Base-by-base conservation (phyloP, 2,797 vertebrate genomes). In the Denticeps clupeoides region DNA sequence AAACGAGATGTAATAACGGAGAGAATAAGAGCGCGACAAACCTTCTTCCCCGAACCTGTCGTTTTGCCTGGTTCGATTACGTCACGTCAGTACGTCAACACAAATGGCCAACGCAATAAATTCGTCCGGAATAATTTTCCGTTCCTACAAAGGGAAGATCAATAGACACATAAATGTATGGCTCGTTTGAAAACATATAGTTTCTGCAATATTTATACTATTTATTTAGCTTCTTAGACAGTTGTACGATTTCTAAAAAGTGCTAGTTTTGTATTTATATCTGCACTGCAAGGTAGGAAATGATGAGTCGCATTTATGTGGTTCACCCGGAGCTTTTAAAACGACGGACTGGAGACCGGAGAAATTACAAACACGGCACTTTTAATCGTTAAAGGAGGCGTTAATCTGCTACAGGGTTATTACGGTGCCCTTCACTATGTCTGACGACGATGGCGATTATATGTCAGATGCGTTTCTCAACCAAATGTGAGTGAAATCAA, bases 401-500 rank as follows among this genome's bases (percentile, higher is more conserved):
- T n/a, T n/a, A n/a, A n/a, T n/a, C n/a, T n/a, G n/a, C n/a, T n/a
- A n/a, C n/a, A n/a, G n/a, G n/a, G n/a, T n/a, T n/a, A n/a, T n/a
- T 46, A 43, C 28, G 19, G 32, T 50, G 25, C 10, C 27, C 6
- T 13, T 0, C 10, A 57, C 3, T 23, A 84, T 85, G 83, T 79
- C 80, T 7, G 85, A 82, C 1, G 83, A 84, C 1, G 82, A 83
- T 33, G 91, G 95, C 0, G 93, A 97, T 56, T 97, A 97, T 22
- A 97, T 95, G 93, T 97, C 93, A 1, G 92, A 97, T 57, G 78
- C 81, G 1, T 93, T 96, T 73, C 71, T 86, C n/a, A 73, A 33
- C 57, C 55, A 79, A 71, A 59, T 79, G 84, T 86, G 58, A 74
- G 78, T 24, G n/a, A n/a, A n/a, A n/a, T n/a, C n/a, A n/a, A n/a